phyloP scores from a whole-genome alignment of 2,797 vertebrate species.

The Gephyroberyx darwinii region DNA sequence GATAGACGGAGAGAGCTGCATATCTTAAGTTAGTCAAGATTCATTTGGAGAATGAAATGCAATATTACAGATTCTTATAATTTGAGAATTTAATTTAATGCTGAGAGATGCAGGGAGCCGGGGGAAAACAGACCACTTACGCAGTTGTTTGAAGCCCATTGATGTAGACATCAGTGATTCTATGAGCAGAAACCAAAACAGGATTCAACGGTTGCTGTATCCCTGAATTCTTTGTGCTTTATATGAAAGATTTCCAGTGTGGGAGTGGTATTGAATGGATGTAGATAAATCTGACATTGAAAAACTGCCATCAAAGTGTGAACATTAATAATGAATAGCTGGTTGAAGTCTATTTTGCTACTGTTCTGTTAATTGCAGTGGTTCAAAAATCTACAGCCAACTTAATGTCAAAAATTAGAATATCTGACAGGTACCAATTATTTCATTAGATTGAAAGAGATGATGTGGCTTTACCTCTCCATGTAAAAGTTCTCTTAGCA shows the following conservation, averaged over 20 bases:
- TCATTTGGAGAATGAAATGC: conserved; percentile 16
- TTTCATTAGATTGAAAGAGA: too few species aligned
- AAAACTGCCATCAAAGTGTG: conserved; percentile 5
- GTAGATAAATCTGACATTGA: conserved; percentile 4
- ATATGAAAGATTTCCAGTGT: neutral
- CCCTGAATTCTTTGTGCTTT: neutral
- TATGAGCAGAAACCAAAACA: neutral
- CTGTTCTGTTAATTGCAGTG: too few species aligned
- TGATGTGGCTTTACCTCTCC: too few species aligned
- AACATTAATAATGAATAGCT: conserved; percentile 7
- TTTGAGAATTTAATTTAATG: conserved; percentile 26
- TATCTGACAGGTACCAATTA: too few species aligned
- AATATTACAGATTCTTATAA: conserved; percentile 13
- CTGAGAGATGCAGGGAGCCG: neutral
- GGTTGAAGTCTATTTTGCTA: conserved; percentile 10
- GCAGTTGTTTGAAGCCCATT: neutral
- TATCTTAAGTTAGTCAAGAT: conserved; percentile 19
- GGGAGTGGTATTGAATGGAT: neutral
- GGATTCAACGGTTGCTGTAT: neutral
- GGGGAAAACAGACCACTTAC: conserved; percentile 8
- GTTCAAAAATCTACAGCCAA: too few species aligned
- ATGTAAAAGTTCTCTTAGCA: too few species aligned
- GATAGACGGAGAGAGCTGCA: neutral
- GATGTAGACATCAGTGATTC: neutral
- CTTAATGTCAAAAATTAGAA: too few species aligned